Conservation (phyloP, 2,113 vertebrate genomes). For the Ciconia boyciana region DNA sequence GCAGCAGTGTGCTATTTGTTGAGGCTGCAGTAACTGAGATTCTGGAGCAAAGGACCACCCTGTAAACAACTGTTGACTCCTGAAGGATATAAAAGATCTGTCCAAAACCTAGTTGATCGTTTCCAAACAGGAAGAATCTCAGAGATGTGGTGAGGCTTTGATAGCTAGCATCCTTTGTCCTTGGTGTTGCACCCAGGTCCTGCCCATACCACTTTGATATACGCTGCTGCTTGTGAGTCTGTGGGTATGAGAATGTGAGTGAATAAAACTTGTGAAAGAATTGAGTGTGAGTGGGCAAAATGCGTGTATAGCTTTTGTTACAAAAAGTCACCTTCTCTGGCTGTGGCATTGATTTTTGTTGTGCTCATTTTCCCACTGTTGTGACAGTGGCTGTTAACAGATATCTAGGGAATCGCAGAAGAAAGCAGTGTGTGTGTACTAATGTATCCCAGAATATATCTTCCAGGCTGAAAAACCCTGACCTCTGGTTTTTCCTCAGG, state of each 20-base stretch:
- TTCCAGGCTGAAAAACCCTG: neutral
- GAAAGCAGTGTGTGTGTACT: neutral
- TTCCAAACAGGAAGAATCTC: neutral
- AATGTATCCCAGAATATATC: neutral
- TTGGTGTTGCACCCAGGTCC: fast-evolving
- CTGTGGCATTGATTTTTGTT: neutral
- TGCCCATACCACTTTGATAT: neutral
- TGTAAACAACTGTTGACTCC: neutral
- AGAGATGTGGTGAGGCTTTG: neutral
- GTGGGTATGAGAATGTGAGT: neutral
- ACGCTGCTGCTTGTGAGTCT: fast-evolving
- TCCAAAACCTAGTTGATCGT: neutral
- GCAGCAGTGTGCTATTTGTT: neutral
- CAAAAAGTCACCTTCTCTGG: neutral
- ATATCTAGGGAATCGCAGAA: neutral
- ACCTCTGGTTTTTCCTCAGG: neutral
- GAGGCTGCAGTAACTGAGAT: neutral
- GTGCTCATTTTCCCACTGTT: neutral
- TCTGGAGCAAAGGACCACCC: neutral
- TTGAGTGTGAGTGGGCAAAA: neutral
- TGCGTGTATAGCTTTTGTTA: neutral
- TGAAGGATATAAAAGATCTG: neutral
- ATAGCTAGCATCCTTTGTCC: neutral
- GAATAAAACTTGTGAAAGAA: neutral
- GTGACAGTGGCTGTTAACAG: neutral